phyloP scores from a whole-genome alignment of 2,888 invertebrate genomes.

The Oegoconia quadripuncta region DNA sequence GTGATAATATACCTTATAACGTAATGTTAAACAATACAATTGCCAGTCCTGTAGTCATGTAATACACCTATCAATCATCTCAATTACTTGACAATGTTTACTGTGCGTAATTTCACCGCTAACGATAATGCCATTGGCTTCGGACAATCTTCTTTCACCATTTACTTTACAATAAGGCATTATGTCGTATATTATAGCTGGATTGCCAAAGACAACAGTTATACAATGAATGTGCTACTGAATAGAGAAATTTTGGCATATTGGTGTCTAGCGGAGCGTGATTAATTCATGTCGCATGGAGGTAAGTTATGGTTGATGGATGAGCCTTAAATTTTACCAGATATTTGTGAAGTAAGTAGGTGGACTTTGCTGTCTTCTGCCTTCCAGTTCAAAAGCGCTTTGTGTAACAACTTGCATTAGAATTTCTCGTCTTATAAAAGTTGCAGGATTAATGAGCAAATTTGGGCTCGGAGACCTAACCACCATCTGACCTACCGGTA shows the following conservation, averaged over 20 bases:
- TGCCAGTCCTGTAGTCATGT: no score
- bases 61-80: no score
- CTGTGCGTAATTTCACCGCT: conserved; percentile 39
- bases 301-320: background rate
- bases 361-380: no score
- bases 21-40: no score
- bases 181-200: conserved; percentile 10
- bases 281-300: conserved; percentile 16
- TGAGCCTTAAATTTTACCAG: background rate
- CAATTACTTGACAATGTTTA: background rate
- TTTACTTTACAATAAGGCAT: conserved; percentile 42
- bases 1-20: no score
- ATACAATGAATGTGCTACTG: conserved; percentile 15
- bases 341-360: no score
- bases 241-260: conserved; percentile 41
- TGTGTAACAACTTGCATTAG: no score
- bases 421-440: no score
- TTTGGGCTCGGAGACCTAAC: no score
- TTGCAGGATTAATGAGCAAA: no score
- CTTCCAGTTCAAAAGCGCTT: no score
- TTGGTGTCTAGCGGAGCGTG: conserved; percentile 31
- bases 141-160: conserved; percentile 46
- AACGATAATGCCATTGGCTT: conserved; percentile 35
- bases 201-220: conserved; percentile 12
- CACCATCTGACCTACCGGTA: no score